A percentile compares a stretch with the other conserved stretches of the same genome.
phyloP scores from a whole-genome alignment of 1,140 invertebrate species.

The Euglossa dilemma region DNA sequence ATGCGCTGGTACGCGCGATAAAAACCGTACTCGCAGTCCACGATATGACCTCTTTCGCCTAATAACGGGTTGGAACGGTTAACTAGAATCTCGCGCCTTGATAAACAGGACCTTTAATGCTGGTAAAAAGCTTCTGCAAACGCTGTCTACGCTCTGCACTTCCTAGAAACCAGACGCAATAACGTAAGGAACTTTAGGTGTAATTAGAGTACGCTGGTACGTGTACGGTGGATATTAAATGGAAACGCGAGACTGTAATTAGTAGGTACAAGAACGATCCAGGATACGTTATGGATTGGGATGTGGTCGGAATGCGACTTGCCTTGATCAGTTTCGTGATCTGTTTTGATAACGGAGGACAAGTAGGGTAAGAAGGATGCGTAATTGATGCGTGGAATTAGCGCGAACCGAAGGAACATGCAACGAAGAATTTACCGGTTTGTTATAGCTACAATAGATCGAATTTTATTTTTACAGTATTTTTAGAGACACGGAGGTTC shows the following conservation, averaged over 20 bases:
- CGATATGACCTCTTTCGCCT: conserved; percentile 4
- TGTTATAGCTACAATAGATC: no score
- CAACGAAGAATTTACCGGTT: no score
- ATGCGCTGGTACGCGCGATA: not conserved
- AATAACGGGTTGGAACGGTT: not conserved
- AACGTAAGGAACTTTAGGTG: not conserved
- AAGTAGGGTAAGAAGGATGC: no score
- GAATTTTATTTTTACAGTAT: no score
- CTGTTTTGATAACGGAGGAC: no score
- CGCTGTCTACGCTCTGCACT: not conserved
- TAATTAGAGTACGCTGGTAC: not conserved
- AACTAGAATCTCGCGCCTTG: not conserved
- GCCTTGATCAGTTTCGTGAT: no score
- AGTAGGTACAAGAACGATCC: not conserved
- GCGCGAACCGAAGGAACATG: no score
- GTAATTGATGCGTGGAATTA: no score
- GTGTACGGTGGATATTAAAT: no score
- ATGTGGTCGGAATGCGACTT: no score
- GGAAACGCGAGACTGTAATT: not conserved
- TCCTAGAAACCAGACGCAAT: not conserved
- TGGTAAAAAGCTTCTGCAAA: not conserved
- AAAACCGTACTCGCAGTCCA: not conserved
- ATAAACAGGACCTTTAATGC: not conserved
- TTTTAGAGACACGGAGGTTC: no score
- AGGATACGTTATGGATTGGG: not conserved